Percentiles rank a stretch among this genome's conserved stretches.
These are phyloP conservation scores for Latheticus oryzae DNA, from an alignment of 2,888 invertebrate species.

Conservation along the genomic window DNA sequence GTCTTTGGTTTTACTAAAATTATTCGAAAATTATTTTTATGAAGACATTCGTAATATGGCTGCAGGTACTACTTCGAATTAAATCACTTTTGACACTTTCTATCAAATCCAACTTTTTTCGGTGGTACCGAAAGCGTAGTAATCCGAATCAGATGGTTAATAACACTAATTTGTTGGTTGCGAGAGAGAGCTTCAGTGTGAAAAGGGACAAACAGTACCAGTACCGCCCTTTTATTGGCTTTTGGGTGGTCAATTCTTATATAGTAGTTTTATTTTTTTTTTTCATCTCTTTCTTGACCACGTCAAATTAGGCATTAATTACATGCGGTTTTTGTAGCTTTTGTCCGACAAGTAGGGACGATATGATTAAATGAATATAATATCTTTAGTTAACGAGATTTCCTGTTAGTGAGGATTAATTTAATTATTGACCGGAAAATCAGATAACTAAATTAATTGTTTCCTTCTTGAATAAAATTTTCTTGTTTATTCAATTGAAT, in stretches of 20 bases:
- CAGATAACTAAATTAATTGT: conserved; percentile 12
- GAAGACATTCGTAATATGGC: no score
- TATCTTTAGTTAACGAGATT: conserved; percentile 3
- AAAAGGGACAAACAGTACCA: conserved; percentile 22
- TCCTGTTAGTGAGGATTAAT: conserved; percentile 11
- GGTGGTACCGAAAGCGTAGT: no score
- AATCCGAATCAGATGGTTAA: conserved; percentile 23
- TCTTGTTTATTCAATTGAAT: no score
- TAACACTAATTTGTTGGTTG: conserved; percentile 33
- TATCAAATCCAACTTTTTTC: no score
- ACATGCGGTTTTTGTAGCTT: conserved; percentile 43
- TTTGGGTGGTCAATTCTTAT: conserved; percentile 43
- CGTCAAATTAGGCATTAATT: conserved; percentile 55
- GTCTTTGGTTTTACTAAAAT: no score
- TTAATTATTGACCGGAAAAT: conserved; percentile 15
- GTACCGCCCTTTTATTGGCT: conserved; percentile 42
- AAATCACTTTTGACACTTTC: no score
- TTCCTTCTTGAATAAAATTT: conserved; percentile 9
- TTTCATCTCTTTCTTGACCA: conserved; percentile 45
- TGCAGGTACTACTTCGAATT: no score
- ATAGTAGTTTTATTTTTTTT: conserved; percentile 36
- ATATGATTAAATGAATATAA: no score
- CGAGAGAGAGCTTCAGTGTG: conserved; percentile 11
- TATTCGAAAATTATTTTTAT: no score
- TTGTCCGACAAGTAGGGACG: conserved; percentile 7